phyloP scores from a whole-genome alignment of 1,140 invertebrate genomes.

The Parapsyche elsis region DNA sequence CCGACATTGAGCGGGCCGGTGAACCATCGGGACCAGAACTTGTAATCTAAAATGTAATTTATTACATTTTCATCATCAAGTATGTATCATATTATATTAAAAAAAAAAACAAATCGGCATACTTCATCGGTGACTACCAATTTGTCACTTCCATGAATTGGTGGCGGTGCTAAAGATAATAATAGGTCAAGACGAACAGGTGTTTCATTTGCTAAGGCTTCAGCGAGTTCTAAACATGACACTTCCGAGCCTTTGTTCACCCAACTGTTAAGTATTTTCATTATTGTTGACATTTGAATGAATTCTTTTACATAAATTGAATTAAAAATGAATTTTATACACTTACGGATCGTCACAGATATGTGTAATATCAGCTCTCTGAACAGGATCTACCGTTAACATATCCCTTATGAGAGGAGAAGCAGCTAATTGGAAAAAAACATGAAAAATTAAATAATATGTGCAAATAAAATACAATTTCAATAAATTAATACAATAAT shows the following conservation, averaged over 20 bases:
- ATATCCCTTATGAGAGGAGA: constrained; percentile 94
- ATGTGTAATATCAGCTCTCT: constrained; percentile 91
- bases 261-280: constrained; percentile 66
- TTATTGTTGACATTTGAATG: not conserved
- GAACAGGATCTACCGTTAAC: constrained; percentile 89
- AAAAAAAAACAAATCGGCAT: not conserved
- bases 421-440: constrained; percentile 73
- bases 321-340: no score
- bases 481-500: no score
- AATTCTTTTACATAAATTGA: not conserved
- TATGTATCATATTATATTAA: not conserved
- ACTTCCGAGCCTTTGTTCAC: constrained; percentile 89
- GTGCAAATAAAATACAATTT: constrained; percentile 23
- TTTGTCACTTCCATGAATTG: constrained; percentile 73
- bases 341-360: constrained; percentile 90
- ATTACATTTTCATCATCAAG: constrained; percentile 8
- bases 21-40: constrained; percentile 60
- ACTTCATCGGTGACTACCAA: constrained; percentile 73
- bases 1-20: constrained; percentile 60
- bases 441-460: constrained; percentile 30
- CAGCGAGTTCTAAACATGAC: constrained; percentile 86
- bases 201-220: constrained; percentile 89
- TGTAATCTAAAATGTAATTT: constrained; percentile 55
- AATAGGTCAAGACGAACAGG: constrained; percentile 89
- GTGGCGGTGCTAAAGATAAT: constrained; percentile 82